These are phyloP conservation scores for Andrena trimmerana DNA, from an alignment of 2,888 invertebrate genomes.

Conservation along the genomic window DNA sequence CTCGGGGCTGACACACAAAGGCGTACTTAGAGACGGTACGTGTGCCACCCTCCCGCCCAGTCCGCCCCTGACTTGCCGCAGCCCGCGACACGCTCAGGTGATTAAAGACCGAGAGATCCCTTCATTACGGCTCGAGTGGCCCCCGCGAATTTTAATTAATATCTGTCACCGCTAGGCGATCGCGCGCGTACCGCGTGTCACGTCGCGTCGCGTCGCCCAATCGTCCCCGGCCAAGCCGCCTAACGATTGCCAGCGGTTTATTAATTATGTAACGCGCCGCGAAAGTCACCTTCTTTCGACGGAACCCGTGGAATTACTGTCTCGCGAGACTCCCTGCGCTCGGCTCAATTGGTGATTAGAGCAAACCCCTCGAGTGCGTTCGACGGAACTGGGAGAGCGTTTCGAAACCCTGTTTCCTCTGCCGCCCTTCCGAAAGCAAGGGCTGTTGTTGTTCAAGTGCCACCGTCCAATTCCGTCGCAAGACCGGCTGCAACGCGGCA, in stretches of 20 bases:
- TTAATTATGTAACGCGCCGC: slow-evolving; percentile 54
- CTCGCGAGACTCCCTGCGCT: not conserved
- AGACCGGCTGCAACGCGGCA: not conserved
- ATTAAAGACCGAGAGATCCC: slow-evolving; percentile 70
- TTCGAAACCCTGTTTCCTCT: not conserved
- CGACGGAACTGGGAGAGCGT: slow-evolving; percentile 1
- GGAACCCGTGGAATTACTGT: not conserved
- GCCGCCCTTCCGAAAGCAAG: slow-evolving; percentile 3
- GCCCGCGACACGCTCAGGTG: slow-evolving; percentile 49
- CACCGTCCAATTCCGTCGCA: slow-evolving; percentile 10
- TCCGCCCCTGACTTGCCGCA: slow-evolving; percentile 17
- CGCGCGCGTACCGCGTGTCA: slow-evolving; percentile 29
- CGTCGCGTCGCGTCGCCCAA: slow-evolving; percentile 2
- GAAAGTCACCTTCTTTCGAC: not conserved
- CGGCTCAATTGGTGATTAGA: slow-evolving; percentile 38
- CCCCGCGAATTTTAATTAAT: slow-evolving; percentile 74
- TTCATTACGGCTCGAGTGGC: slow-evolving; percentile 72
- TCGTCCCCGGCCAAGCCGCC: slow-evolving; percentile 25
- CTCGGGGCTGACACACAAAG: slow-evolving; percentile 34
- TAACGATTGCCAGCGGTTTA: slow-evolving; percentile 41
- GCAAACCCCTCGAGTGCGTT: not conserved
- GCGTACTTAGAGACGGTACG: slow-evolving; percentile 7
- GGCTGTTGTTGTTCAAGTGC: slow-evolving; percentile 29
- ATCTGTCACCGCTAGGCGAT: slow-evolving; percentile 49
- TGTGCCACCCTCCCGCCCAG: not conserved